These are phyloP conservation scores for Pocillopora grandis DNA, from an alignment of 92 coral and sea anemone genomes.

Conservation along the genomic window DNA sequence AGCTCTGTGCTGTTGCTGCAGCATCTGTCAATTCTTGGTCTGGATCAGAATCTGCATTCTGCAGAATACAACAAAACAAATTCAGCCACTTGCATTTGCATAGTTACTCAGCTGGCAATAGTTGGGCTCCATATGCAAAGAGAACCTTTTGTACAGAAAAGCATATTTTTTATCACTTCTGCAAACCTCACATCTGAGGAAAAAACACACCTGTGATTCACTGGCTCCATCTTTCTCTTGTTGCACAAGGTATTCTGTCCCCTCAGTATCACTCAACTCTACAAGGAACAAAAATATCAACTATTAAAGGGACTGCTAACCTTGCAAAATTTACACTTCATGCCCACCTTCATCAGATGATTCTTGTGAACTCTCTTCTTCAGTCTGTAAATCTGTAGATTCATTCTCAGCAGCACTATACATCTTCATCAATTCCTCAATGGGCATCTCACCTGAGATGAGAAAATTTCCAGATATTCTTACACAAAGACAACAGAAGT, in stretches of 20 bases:
- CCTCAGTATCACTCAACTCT: conserved; percentile 82
- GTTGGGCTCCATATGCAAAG: neutral
- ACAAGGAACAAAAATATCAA: conserved; percentile 9
- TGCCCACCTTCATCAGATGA: conserved; percentile 73
- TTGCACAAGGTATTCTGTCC: conserved; percentile 79
- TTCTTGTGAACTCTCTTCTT: conserved; percentile 71
- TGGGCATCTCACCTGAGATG: conserved; percentile 85
- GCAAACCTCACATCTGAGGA: neutral
- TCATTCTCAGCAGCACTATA: conserved; percentile 81
- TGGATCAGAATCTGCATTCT: conserved; percentile 79
- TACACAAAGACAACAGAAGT: too few species aligned
- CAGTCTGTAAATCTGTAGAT: conserved; percentile 74
- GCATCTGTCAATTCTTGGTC: conserved; percentile 94
- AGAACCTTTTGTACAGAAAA: too few species aligned
- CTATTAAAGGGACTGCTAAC: neutral
- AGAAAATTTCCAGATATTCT: too few species aligned
- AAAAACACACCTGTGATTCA: conserved; percentile 25
- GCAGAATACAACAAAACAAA: neutral
- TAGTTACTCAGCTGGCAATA: too few species aligned
- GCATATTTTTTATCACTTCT: too few species aligned
- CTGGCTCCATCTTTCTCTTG: conserved; percentile 47
- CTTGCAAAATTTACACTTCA: neutral
- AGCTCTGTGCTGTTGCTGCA: conserved; percentile 99
- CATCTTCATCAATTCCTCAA: conserved; percentile 88
- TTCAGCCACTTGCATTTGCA: too few species aligned